phyloP scores from a whole-genome alignment of 2,888 invertebrate genomes.

The Cabera pusaria region DNA sequence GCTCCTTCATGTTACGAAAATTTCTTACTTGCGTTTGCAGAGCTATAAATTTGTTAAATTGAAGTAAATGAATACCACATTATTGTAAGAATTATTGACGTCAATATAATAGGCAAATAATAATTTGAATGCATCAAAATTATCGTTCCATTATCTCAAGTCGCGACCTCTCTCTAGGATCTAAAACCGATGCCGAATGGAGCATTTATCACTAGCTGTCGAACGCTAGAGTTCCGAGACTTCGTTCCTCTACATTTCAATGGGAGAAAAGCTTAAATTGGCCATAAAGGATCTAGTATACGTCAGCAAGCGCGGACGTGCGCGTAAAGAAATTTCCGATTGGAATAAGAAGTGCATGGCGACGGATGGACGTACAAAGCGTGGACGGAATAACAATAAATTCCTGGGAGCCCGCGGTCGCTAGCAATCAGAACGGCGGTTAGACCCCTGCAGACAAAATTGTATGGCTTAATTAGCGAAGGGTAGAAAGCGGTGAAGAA shows the following conservation, averaged over 20 bases:
- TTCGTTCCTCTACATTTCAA: conserved; percentile 45
- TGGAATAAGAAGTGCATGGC: conserved; percentile 59
- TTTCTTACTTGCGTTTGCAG: conserved; percentile 3
- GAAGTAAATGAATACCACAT: too few relatives aligned
- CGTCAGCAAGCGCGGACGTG: conserved; percentile 45
- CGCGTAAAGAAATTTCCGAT: conserved; percentile 51
- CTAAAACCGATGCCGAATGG: conserved; percentile 15
- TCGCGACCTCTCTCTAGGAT: conserved; percentile 36
- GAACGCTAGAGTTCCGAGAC: conserved; percentile 19
- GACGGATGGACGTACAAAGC: conserved; percentile 62
- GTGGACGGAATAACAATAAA: conserved; percentile 64
- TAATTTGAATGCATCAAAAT: conserved; percentile 37
- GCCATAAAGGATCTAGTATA: conserved; percentile 50
- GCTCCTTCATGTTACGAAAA: conserved; percentile 19
- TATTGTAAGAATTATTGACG: not conserved
- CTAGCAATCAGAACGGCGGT: conserved; percentile 62
- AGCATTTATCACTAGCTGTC: conserved; percentile 22
- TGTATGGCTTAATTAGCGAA: conserved; percentile 67
- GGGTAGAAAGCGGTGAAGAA: conserved; percentile 37
- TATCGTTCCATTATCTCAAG: conserved; percentile 43
- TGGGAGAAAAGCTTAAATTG: conserved; percentile 48
- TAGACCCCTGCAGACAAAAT: conserved; percentile 51
- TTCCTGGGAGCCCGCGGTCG: conserved; percentile 45
- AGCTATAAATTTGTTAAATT: too few relatives aligned
- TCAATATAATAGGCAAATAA: conserved; percentile 24